phyloP scores from a whole-genome alignment of 2,113 vertebrate genomes.

The Cranoglanis bouderius region DNA sequence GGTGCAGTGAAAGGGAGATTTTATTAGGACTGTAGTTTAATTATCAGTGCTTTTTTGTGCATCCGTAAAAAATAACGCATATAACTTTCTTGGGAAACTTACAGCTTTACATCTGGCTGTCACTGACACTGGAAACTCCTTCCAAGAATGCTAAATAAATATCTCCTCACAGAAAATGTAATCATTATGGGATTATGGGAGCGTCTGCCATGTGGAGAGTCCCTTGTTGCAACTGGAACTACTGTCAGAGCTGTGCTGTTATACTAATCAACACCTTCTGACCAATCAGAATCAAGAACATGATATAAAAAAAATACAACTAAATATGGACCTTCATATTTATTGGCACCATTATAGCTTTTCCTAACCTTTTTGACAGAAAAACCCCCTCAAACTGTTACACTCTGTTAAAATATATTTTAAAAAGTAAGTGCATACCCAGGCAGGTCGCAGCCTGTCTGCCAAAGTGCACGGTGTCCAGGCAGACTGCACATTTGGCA shows the following conservation, averaged over 20 bases:
- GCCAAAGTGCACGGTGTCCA: conserved; percentile 98
- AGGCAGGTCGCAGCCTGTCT: conserved; percentile 97
- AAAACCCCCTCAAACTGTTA: neutral
- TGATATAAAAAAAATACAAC: neutral
- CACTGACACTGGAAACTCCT: neutral
- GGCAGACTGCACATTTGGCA: conserved; percentile 93
- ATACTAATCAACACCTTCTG: neutral
- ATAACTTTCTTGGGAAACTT: neutral
- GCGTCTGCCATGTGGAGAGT: neutral
- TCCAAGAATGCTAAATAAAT: neutral
- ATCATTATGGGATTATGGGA: neutral
- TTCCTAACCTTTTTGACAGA: neutral
- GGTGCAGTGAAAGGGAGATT: too few species aligned
- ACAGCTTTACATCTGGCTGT: neutral
- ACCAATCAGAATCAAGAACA: neutral
- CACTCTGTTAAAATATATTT: neutral
- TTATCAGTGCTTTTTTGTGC: too few species aligned
- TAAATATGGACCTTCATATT: neutral
- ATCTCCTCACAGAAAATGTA: neutral
- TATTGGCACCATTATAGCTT: neutral
- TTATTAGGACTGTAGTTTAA: too few species aligned
- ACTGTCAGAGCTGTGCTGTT: neutral
- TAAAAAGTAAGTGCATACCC: conserved; percentile 69
- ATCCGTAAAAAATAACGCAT: too few species aligned
- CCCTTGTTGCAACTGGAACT: neutral